Conservation (phyloP, 2,888 invertebrate genomes). For the Nephrotoma guestfalica region DNA sequence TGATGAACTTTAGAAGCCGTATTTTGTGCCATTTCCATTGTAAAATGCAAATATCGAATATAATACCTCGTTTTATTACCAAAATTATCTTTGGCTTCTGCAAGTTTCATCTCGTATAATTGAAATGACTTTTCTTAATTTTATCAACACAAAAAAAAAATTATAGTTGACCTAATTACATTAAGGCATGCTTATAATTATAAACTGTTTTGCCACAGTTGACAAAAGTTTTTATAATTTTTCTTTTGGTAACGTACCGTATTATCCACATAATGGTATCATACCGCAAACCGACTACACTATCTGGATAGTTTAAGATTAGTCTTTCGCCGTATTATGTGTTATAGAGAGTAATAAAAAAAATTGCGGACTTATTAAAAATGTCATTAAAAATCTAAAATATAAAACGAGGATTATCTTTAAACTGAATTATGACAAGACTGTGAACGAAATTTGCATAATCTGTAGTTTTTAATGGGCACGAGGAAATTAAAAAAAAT, state of each 20-base stretch:
- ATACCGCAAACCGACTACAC: not conserved
- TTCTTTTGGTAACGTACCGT: not conserved
- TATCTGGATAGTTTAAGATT: not conserved
- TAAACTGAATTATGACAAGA: not conserved
- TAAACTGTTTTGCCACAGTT: not conserved
- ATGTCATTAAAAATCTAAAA: not conserved
- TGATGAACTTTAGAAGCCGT: too few relatives aligned
- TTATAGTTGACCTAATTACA: not conserved
- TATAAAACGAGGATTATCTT: not conserved
- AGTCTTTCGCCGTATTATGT: too few relatives aligned
- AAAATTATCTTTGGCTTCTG: too few relatives aligned
- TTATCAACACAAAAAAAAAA: not conserved
- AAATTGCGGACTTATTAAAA: not conserved
- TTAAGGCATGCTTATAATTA: not conserved
- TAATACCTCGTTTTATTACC: too few relatives aligned
- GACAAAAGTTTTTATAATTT: not conserved
- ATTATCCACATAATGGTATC: too few relatives aligned
- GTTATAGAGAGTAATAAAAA: too few relatives aligned
- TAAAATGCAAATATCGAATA: too few relatives aligned
- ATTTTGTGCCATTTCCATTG: too few relatives aligned
- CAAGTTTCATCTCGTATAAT: not conserved
- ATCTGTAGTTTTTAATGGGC: not conserved
- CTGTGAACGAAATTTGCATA: not conserved
- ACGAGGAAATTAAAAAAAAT: not conserved
- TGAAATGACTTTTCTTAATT: not conserved